Conservation (phyloP, 2,888 invertebrate species). For the Ophion costatus region DNA sequence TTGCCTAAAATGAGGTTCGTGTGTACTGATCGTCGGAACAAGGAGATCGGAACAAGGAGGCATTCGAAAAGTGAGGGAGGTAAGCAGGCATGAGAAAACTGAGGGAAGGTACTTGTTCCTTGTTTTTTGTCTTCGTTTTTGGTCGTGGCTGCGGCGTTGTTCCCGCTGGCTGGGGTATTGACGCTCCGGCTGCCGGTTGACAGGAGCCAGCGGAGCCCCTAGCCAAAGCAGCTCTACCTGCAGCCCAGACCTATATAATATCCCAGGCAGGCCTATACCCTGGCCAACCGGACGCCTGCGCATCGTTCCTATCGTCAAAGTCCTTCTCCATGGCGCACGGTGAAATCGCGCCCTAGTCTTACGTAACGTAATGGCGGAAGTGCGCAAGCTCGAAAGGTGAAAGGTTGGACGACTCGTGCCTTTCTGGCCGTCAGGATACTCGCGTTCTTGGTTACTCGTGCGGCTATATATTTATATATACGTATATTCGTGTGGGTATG, state of each 20-base stretch:
- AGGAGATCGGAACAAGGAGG: too few relatives aligned
- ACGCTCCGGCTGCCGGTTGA: constrained; percentile 75
- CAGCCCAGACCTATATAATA: constrained; percentile 78
- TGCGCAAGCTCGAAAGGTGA: neutral
- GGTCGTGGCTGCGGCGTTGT: constrained; percentile 20
- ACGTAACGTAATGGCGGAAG: neutral
- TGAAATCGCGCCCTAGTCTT: neutral
- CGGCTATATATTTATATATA: too few relatives aligned
- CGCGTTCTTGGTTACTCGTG: too few relatives aligned
- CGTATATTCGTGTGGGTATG: neutral
- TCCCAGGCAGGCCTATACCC: constrained; percentile 79
- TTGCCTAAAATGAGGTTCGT: too few relatives aligned
- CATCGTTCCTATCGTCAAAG: constrained; percentile 52
- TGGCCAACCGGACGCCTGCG: constrained; percentile 80
- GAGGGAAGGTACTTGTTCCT: neutral
- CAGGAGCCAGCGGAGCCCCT: constrained; percentile 72
- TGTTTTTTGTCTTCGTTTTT: neutral
- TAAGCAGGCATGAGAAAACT: neutral
- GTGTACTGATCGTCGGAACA: too few relatives aligned
- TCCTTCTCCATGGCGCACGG: neutral
- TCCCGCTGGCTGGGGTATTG: constrained; percentile 68
- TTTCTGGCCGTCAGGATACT: too few relatives aligned
- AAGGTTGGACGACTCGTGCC: too few relatives aligned
- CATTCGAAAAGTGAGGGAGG: too few relatives aligned
- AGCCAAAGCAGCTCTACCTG: constrained; percentile 78